Base-by-base conservation (phyloP, 2,113 vertebrate genomes). In the Notarius quadriscutis region DNA sequence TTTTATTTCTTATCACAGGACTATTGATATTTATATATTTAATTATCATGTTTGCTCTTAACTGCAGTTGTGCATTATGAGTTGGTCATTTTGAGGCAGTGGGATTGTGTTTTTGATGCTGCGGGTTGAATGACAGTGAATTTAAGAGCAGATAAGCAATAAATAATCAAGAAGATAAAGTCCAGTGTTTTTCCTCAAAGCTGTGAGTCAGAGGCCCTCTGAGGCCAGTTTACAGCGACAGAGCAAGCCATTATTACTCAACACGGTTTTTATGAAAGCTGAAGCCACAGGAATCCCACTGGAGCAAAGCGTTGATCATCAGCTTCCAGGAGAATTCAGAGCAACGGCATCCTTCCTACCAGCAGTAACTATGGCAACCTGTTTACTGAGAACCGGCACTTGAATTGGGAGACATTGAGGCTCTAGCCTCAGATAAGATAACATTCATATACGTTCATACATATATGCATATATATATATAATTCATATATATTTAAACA, bases 331-430 rank as follows among this genome's bases (percentile, higher is more conserved):
- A 60, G 53, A 82, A 67, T 71, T 27, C 72, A 60, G 62, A 67
- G 27, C 74, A 50, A 55, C 60, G 60, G 34, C 17, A 53, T 78
- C 69, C 17, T 57, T 63, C 78, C 67, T 30, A 30, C 58, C 74
- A 20, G 81, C n/a, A 51, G 77, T 81, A 89, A 84, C 79, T 85
- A 89, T 84, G 12, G 57, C 63, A 80, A 86, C 82, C 48, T 78
- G 67, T 69, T 67, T 77, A 81, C 7, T 86, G 62, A 58, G 63
- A 86, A 86, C 51, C 22, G 60, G 48, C 72, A 63, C 51, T 63
- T 27, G 34, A 84, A 22, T 67, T 63, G 75, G 25, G 79, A 60
- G 34, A 84, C 79, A 58, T 53, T 65, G 53, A 69, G 77, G 62
- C 51, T 58, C 11, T 86, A 77, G 63, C 85, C 85, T 51, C 34